Percentiles rank a stretch among this genome's conserved stretches.
Evolutionary conservation across 2,113 vertebrate species (phyloP).

Genomic region (Isichthys henryi): DNA sequence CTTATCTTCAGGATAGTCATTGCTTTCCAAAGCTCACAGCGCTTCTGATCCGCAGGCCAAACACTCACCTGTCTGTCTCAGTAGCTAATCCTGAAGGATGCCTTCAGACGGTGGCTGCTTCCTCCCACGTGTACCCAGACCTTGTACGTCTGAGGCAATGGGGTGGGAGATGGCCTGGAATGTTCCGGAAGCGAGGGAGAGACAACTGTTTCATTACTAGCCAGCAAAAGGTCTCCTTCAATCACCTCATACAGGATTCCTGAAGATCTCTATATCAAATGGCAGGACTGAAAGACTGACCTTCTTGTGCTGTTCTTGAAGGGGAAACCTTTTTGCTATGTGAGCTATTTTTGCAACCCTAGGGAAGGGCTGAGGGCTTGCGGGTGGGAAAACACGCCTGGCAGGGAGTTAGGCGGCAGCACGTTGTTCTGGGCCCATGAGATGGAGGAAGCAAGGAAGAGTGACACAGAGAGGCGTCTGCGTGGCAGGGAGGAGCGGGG

Average conservation of each 20-base stretch:
- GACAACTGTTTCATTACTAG: background rate
- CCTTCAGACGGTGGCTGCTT: background rate
- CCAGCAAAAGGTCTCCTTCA: background rate
- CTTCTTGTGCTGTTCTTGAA: background rate
- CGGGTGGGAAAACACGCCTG: background rate
- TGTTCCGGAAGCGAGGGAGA: background rate
- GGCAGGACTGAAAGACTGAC: background rate
- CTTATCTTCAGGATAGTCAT: background rate
- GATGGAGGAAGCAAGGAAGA: background rate
- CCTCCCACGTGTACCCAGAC: background rate
- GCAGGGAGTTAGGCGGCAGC: background rate
- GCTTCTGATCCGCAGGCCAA: background rate
- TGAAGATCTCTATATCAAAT: background rate
- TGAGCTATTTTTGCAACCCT: background rate
- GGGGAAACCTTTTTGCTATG: background rate
- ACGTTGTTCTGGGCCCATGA: background rate
- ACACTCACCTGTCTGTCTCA: background rate
- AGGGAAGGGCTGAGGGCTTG: constrained; percentile 4
- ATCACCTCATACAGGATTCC: background rate
- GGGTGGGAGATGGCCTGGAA: background rate
- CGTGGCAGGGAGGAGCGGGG: background rate
- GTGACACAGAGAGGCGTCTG: background rate
- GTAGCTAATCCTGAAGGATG: background rate
- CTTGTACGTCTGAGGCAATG: background rate
- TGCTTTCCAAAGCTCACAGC: background rate